A percentile compares a stretch with the other conserved stretches of the same genome.
Evolutionary conservation across 2,797 vertebrate species (phyloP).

Genomic region (Scolopax bukidnonensis): DNA sequence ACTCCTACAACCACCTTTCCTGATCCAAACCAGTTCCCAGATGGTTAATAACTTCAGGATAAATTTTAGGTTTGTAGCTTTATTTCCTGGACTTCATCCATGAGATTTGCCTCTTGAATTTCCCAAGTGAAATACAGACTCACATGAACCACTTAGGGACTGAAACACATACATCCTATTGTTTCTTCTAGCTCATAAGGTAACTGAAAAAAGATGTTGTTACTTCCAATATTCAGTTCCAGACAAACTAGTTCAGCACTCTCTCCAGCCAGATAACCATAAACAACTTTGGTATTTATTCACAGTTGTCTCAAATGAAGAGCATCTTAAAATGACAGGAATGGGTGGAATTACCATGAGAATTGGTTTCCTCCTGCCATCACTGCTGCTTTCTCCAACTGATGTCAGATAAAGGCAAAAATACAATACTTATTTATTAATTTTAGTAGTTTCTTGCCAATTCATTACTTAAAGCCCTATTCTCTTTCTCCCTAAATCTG

Average conservation of each 20-base stretch:
- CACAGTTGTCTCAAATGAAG: not conserved
- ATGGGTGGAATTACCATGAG: slow-evolving; percentile 34
- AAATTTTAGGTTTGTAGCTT: slow-evolving; percentile 12
- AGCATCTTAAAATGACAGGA: slow-evolving; percentile 31
- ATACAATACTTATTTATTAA: not conserved
- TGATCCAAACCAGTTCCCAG: not conserved
- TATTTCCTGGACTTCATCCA: slow-evolving; percentile 46
- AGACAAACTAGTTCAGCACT: not conserved
- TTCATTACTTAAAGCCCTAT: not conserved
- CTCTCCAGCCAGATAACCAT: slow-evolving; percentile 6
- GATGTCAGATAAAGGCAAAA: slow-evolving; percentile 45
- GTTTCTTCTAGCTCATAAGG: slow-evolving; percentile 10
- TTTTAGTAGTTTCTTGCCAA: slow-evolving; percentile 27
- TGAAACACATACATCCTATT: slow-evolving; percentile 28
- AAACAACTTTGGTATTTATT: slow-evolving; percentile 29
- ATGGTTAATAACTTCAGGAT: slow-evolving; percentile 22
- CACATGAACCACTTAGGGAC: not conserved
- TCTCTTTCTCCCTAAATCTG: not conserved
- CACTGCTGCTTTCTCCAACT: not conserved
- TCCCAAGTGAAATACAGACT: slow-evolving; percentile 35
- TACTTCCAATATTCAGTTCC: not conserved
- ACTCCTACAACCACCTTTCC: not conserved
- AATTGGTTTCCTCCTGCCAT: slow-evolving; percentile 9
- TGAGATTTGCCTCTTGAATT: slow-evolving; percentile 36
- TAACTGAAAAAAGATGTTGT: slow-evolving; percentile 33